These are phyloP conservation scores for Corythornis leucogaster DNA, from an alignment of 2,797 vertebrate genomes.

Conservation along the genomic window DNA sequence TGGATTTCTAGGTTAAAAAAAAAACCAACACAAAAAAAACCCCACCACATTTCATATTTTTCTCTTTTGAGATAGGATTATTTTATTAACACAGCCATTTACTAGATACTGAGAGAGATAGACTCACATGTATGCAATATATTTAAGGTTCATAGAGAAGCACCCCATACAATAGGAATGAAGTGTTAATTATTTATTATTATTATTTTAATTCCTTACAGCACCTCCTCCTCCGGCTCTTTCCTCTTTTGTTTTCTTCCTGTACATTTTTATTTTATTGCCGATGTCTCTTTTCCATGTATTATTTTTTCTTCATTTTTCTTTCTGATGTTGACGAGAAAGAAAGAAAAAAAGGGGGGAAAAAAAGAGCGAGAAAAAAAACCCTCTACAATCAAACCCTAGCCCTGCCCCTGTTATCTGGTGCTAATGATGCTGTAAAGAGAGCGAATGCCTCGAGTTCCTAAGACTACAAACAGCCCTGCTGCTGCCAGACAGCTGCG, in stretches of 20 bases:
- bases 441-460: neutral
- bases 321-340: neutral
- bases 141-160: neutral
- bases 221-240: neutral
- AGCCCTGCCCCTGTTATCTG: neutral
- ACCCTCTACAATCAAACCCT: neutral
- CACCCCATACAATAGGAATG: neutral
- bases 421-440: constrained; percentile 11
- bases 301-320: neutral
- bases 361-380: fast-evolving
- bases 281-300: fast-evolving
- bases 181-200: neutral
- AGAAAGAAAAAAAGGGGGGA: fast-evolving
- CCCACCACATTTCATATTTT: neutral
- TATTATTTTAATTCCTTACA: neutral
- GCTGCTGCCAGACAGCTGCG: neutral
- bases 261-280: neutral
- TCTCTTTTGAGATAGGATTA: neutral
- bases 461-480: neutral
- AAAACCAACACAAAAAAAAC: no score
- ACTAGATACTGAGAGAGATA: neutral
- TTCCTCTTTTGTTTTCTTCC: neutral
- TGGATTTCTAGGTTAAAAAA: neutral
- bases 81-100: neutral
- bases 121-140: neutral